A percentile compares a stretch with the other conserved stretches of the same genome.
These are phyloP conservation scores for Hipposideros armiger DNA, from an alignment of 2,113 vertebrate species.

Conservation along the genomic window DNA sequence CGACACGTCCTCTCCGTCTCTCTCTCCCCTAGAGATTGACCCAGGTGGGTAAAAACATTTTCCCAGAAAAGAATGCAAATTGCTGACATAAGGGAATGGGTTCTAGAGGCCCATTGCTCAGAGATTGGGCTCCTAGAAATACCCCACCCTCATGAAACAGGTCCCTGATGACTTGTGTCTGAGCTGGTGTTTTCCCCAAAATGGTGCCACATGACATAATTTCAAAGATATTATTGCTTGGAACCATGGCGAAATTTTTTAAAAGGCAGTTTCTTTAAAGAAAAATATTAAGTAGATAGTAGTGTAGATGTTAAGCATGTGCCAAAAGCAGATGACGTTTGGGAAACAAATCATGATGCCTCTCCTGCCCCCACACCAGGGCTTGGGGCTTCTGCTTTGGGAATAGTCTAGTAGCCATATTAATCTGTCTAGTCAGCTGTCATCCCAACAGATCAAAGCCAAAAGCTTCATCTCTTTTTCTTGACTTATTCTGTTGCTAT, in stretches of 20 bases:
- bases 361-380: background rate
- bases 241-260: background rate
- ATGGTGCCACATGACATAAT: constrained; percentile 7
- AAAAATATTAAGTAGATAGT: constrained; percentile 27
- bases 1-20: background rate
- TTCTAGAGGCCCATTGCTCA: background rate
- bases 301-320: background rate
- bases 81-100: constrained; percentile 23
- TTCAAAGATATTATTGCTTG: constrained; percentile 42
- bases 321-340: background rate
- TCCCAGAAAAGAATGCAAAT: too few species aligned
- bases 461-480: constrained; percentile 37
- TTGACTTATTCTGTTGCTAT: background rate
- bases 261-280: constrained; percentile 42
- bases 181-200: constrained; percentile 21
- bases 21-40: background rate
- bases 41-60: background rate
- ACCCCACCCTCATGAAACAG: background rate
- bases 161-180: background rate
- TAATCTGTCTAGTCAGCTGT: background rate
- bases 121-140: constrained; percentile 37
- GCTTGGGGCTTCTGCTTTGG: background rate
- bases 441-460: background rate
- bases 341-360: background rate
- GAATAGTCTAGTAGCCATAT: constrained; percentile 20